Percentiles rank a stretch among this genome's conserved stretches.
These are phyloP conservation scores for Oegoconia quadripuncta DNA, from an alignment of 2,888 invertebrate species.

Conservation along the genomic window DNA sequence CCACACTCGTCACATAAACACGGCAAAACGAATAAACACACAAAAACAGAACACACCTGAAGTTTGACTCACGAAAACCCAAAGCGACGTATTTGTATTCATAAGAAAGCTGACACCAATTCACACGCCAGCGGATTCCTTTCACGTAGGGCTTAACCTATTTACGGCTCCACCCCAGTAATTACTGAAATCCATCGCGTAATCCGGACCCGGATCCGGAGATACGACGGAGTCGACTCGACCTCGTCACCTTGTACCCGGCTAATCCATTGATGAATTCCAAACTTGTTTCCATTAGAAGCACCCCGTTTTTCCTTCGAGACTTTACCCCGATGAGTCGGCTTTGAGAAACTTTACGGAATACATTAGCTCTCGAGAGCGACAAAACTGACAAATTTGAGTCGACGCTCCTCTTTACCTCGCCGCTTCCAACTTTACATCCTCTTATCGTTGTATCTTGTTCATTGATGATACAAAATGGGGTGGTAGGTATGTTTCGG, in stretches of 20 bases:
- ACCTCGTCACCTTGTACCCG: slow-evolving; percentile 14
- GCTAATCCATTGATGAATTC: slow-evolving; percentile 53
- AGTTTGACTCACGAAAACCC: slow-evolving; percentile 1
- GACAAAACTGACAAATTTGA: slow-evolving; percentile 64
- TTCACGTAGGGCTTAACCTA: slow-evolving; percentile 34
- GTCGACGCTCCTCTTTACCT: slow-evolving; percentile 37
- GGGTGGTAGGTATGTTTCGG: slow-evolving; percentile 1
- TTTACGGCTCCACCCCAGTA: slow-evolving; percentile 39
- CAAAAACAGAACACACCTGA: neutral
- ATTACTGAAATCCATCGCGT: slow-evolving; percentile 33
- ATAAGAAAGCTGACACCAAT: neutral
- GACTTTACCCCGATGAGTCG: slow-evolving; percentile 46
- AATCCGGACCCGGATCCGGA: slow-evolving; percentile 19
- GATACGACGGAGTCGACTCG: no score
- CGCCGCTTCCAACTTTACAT: slow-evolving; percentile 13
- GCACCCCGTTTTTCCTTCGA: slow-evolving; percentile 53
- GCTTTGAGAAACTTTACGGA: slow-evolving; percentile 66
- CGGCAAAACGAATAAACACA: neutral
- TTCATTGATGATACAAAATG: slow-evolving; percentile 24
- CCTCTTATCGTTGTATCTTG: slow-evolving; percentile 8
- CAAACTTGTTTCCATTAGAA: slow-evolving; percentile 61
- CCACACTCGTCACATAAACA: no score
- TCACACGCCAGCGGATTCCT: slow-evolving; percentile 18
- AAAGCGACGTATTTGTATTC: slow-evolving; percentile 5
- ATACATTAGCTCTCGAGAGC: slow-evolving; percentile 64